Evolutionary conservation across 2,113 vertebrate species (phyloP).

Genomic region (Meriones unguiculatus): DNA sequence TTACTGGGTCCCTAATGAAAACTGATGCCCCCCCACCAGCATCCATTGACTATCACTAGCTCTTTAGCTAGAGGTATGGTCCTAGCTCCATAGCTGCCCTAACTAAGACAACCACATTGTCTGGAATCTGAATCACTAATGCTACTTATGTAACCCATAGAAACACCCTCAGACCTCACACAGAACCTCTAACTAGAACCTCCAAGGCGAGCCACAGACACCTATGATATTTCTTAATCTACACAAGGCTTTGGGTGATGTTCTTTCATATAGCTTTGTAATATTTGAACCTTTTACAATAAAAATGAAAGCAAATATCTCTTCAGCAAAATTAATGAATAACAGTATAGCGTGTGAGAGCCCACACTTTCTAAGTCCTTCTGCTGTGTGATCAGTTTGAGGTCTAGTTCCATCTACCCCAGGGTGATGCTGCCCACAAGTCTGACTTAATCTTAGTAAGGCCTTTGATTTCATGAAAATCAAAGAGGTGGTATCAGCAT

Average conservation of each 20-base stretch:
- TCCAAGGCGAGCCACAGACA: background rate
- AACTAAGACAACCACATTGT: background rate
- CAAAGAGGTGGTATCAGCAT: background rate
- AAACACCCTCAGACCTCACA: accelerated
- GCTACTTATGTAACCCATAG: background rate
- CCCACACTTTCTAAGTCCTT: background rate
- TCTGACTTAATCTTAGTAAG: background rate
- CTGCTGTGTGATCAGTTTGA: background rate
- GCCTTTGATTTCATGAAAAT: background rate
- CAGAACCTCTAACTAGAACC: background rate
- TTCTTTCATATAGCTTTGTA: background rate
- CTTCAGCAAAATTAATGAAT: background rate
- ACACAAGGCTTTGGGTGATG: background rate
- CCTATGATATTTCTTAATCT: background rate
- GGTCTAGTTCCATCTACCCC: background rate
- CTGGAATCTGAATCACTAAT: background rate
- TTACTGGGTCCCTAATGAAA: background rate
- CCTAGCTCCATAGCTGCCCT: background rate
- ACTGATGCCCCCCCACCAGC: too few species aligned
- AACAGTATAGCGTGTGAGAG: accelerated
- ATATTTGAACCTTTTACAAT: background rate
- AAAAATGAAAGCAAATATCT: background rate
- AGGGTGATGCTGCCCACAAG: background rate
- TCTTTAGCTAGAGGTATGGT: too few species aligned
- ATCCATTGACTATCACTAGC: too few species aligned